phyloP scores from a whole-genome alignment of 2,113 vertebrate genomes.

The Gavia stellata region DNA sequence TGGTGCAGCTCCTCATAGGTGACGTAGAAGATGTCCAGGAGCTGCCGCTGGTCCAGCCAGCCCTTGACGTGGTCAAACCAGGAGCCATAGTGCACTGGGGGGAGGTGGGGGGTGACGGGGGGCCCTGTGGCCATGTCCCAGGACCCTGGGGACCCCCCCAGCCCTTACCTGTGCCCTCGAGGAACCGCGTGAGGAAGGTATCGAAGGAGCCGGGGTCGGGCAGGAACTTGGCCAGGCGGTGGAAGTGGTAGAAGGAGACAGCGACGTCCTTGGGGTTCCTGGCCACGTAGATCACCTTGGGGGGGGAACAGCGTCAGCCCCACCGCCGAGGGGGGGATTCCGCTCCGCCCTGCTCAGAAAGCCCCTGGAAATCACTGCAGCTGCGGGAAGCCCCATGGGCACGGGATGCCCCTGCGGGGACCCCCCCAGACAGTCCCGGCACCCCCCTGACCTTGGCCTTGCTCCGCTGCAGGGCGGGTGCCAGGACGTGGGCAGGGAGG shows the following conservation, averaged over 20 bases:
- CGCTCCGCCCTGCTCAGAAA: fast-evolving
- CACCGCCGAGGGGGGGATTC: fast-evolving
- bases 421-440: fast-evolving
- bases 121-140: fast-evolving
- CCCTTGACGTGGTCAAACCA: slow-evolving; percentile 87
- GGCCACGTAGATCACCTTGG: slow-evolving; percentile 82
- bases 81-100: slow-evolving; percentile 79
- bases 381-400: not conserved
- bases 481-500: slow-evolving; percentile 73
- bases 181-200: slow-evolving; percentile 73
- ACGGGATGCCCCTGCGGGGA: fast-evolving
- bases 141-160: fast-evolving
- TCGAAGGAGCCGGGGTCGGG: slow-evolving; percentile 71
- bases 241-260: slow-evolving; percentile 85
- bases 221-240: slow-evolving; percentile 82
- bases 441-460: slow-evolving; percentile 74
- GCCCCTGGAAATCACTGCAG: fast-evolving
- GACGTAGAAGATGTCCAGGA: slow-evolving; percentile 72
- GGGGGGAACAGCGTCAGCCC: not conserved
- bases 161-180: slow-evolving; percentile 74
- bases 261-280: slow-evolving; percentile 85
- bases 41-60: slow-evolving; percentile 72
- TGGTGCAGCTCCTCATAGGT: slow-evolving; percentile 82
- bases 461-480: slow-evolving; percentile 64
- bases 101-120: not conserved